Conservation (phyloP, 2,113 vertebrate species). For the Martes martes region DNA sequence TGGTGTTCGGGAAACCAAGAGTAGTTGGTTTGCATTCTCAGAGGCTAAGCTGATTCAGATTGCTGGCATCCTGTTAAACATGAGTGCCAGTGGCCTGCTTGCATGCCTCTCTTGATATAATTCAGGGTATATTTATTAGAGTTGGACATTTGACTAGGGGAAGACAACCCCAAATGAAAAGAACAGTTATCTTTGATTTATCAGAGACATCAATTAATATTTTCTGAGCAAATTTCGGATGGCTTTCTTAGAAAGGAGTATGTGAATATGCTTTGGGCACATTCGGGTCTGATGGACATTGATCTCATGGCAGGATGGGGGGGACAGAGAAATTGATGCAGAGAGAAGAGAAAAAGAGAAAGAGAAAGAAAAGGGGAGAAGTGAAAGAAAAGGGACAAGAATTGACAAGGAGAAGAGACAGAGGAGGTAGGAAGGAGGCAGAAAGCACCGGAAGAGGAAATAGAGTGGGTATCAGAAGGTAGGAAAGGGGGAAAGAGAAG, state of each 20-base stretch:
- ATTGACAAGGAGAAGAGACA: neutral
- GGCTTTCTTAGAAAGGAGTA: neutral
- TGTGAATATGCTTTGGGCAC: neutral
- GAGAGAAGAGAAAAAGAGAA: neutral
- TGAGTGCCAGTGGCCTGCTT: neutral
- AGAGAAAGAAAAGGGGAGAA: neutral
- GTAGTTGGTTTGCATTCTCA: neutral
- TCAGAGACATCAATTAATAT: conserved; percentile 1
- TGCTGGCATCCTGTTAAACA: neutral
- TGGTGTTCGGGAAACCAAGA: conserved; percentile 21
- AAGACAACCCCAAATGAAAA: conserved; percentile 52
- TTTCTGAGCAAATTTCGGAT: neutral
- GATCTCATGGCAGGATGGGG: neutral
- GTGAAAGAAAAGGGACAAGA: neutral
- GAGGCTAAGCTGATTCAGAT: neutral
- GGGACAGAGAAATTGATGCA: neutral
- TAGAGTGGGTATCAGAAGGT: neutral
- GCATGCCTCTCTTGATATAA: neutral
- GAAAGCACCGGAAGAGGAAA: neutral
- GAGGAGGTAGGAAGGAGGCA: neutral
- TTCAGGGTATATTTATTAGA: neutral
- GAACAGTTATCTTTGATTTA: neutral
- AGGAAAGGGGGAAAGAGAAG: neutral
- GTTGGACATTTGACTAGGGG: neutral
- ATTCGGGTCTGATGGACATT: neutral